Evolutionary conservation across 53 echinoderm and acorn worm species (phyloP).

Genomic region (Holothuria leucospilota): DNA sequence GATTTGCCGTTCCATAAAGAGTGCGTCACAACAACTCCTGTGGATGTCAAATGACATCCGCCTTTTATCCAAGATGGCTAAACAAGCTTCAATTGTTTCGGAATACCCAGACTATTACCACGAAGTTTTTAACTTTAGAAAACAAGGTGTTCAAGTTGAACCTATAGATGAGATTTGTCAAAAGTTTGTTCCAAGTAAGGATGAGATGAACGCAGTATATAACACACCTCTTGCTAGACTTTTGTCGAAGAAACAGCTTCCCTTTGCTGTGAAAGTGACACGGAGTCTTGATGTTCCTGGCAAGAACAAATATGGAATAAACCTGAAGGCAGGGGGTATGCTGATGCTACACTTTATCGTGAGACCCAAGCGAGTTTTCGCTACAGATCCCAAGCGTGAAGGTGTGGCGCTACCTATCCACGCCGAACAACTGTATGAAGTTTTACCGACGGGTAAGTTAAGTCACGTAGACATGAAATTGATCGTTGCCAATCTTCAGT

Average conservation of each 20-base stretch:
- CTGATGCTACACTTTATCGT: not conserved
- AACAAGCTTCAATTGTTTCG: too few relatives aligned
- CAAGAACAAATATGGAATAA: too few relatives aligned
- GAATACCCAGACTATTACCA: too few relatives aligned
- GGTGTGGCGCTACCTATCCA: not conserved
- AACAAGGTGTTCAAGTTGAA: too few relatives aligned
- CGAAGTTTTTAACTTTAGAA: too few relatives aligned
- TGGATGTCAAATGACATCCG: too few relatives aligned
- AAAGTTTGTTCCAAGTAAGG: not conserved
- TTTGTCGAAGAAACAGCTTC: not conserved
- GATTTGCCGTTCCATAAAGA: too few relatives aligned
- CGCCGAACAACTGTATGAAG: constrained; percentile 24
- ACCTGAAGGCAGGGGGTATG: not conserved
- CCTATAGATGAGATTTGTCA: not conserved
- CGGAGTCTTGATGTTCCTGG: too few relatives aligned
- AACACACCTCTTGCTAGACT: not conserved
- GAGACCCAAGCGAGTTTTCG: not conserved
- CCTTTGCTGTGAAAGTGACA: not conserved
- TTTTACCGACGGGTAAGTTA: constrained; percentile 20
- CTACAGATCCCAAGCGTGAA: not conserved
- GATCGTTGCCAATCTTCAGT: too few relatives aligned
- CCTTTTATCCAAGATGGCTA: too few relatives aligned
- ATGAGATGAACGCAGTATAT: not conserved
- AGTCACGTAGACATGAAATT: not conserved
- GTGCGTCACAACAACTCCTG: too few relatives aligned